Percentiles rank a stretch among this genome's conserved stretches.
These are phyloP conservation scores for Halcyon chelicuti DNA, from an alignment of 2,797 vertebrate genomes.

Conservation along the genomic window DNA sequence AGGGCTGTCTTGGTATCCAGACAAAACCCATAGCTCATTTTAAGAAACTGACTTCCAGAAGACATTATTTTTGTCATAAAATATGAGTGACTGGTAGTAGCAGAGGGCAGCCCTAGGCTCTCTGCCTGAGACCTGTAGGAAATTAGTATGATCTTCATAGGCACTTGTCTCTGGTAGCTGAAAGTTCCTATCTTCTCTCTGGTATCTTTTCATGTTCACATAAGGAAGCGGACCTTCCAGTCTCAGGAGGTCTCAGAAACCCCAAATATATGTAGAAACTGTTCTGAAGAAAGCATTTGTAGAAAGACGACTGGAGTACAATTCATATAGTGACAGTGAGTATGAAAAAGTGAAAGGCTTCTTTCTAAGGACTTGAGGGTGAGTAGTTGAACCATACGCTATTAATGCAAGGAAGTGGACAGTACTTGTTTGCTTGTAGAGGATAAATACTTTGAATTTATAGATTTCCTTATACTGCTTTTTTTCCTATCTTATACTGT, in stretches of 20 bases:
- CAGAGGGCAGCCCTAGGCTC: not conserved
- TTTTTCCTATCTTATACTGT: not conserved
- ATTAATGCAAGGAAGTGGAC: not conserved
- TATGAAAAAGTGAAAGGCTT: not conserved
- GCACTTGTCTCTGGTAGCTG: not conserved
- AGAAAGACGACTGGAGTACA: not conserved
- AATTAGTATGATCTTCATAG: accelerated
- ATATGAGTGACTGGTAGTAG: not conserved
- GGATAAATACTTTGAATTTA: not conserved
- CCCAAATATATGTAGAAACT: not conserved
- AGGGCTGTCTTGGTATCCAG: not conserved
- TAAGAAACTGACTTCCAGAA: not conserved
- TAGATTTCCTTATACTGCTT: not conserved
- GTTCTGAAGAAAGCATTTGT: not conserved
- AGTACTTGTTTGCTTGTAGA: not conserved
- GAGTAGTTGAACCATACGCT: not conserved
- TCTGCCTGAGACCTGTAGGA: not conserved
- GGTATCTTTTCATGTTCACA: not conserved
- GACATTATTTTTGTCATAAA: not conserved
- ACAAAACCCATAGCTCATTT: not conserved
- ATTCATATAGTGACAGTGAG: not conserved
- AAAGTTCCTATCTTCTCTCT: not conserved
- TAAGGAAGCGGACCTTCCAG: not conserved
- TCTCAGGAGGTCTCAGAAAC: not conserved
- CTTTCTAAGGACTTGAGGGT: not conserved